Conservation (phyloP, 64 coral and sea anemone species). For the Montipora capricornis region DNA sequence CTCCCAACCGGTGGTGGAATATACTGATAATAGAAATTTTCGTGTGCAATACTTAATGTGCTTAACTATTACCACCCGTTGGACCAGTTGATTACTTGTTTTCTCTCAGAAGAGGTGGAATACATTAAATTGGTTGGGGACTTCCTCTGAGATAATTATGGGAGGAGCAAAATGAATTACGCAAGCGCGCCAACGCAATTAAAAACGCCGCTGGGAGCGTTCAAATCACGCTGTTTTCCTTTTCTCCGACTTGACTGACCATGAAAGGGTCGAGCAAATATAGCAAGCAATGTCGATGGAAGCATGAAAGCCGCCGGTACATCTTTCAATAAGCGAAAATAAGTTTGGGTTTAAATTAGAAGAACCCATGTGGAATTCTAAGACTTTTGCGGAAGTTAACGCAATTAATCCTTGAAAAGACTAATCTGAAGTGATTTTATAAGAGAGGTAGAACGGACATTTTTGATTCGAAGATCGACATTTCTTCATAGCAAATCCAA, state of each 20-base stretch:
- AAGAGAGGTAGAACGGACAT: background rate
- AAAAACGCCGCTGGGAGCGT: slow-evolving; percentile 4
- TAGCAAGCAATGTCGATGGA: slow-evolving; percentile 33
- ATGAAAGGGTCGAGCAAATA: background rate
- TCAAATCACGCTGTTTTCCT: background rate
- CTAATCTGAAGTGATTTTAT: background rate
- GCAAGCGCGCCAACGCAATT: slow-evolving; percentile 14
- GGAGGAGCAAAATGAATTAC: background rate
- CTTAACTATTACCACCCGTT: slow-evolving; percentile 6
- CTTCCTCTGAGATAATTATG: slow-evolving; percentile 9
- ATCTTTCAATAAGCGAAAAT: background rate
- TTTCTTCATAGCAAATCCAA: background rate
- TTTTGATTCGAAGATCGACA: background rate
- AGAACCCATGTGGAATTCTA: background rate
- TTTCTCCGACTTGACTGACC: background rate
- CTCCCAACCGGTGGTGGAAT: background rate
- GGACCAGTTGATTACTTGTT: slow-evolving; percentile 2
- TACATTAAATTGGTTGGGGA: slow-evolving; percentile 36
- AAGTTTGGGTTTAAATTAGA: background rate
- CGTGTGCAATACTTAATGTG: background rate
- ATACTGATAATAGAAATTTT: background rate
- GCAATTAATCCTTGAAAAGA: too few species aligned
- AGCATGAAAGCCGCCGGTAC: slow-evolving; percentile 20
- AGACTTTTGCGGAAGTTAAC: background rate
- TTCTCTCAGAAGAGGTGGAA: background rate